Conservation (phyloP, 2,888 invertebrate species). For the Leptura quadrifasciata region DNA sequence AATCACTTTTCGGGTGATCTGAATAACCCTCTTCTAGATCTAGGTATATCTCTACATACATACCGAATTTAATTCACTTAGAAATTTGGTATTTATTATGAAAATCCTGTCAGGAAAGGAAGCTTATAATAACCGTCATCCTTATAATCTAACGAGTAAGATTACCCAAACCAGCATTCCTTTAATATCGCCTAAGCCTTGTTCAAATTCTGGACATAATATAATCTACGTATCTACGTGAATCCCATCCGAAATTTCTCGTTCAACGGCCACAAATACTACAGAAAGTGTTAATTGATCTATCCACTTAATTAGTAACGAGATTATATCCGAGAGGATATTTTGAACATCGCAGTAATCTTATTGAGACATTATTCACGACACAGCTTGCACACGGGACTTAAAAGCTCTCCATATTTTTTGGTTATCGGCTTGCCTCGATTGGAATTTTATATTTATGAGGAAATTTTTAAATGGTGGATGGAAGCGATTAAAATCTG, state of each 20-base stretch:
- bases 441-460: slow-evolving; percentile 34
- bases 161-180: slow-evolving; percentile 23
- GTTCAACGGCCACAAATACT: slow-evolving; percentile 38
- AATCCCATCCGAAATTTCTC: slow-evolving; percentile 38
- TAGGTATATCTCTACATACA: no score
- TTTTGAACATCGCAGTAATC: slow-evolving; percentile 18
- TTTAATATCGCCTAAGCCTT: slow-evolving; percentile 37
- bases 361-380: slow-evolving; percentile 33
- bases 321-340: slow-evolving; percentile 26
- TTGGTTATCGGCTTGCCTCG: slow-evolving; percentile 25
- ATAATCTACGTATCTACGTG: slow-evolving; percentile 51
- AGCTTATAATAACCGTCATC: slow-evolving; percentile 27
- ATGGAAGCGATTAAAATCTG: slow-evolving; percentile 32
- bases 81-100: neutral
- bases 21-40: no score
- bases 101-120: slow-evolving; percentile 24
- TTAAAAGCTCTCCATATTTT: slow-evolving; percentile 25
- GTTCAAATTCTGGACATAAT: slow-evolving; percentile 55
- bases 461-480: slow-evolving; percentile 24
- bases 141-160: slow-evolving; percentile 25
- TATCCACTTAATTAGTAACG: slow-evolving; percentile 42
- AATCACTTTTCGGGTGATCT: no score
- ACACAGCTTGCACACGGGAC: slow-evolving; percentile 7
- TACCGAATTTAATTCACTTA: slow-evolving; percentile 20
- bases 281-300: slow-evolving; percentile 45